Conservation (phyloP, 2,888 invertebrate genomes). For the Papilio demoleus region DNA sequence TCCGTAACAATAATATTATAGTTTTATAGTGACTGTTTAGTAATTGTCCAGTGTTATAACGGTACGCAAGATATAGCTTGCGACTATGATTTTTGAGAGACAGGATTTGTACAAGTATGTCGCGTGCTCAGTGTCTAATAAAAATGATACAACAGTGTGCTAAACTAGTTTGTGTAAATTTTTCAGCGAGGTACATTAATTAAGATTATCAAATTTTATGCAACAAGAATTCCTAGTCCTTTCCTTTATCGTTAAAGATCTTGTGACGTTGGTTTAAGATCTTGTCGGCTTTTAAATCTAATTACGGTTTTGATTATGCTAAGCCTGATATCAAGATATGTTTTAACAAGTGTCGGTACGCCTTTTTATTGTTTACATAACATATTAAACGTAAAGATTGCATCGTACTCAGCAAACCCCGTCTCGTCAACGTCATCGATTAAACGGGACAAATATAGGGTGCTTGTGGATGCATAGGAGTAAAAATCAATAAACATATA, state of each 20-base stretch:
- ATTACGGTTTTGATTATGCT: slow-evolving; percentile 4
- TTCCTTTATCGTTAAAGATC: not conserved
- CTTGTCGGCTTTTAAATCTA: slow-evolving; percentile 1
- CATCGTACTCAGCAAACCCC: too few species aligned
- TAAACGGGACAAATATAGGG: too few species aligned
- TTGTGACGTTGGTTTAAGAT: not conserved
- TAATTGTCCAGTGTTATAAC: too few species aligned
- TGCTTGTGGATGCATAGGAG: too few species aligned
- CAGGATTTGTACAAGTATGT: not conserved
- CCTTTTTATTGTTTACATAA: not conserved
- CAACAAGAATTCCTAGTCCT: not conserved
- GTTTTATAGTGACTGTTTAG: not conserved
- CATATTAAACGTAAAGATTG: too few species aligned
- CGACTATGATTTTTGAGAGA: not conserved
- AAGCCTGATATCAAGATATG: not conserved
- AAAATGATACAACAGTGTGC: not conserved
- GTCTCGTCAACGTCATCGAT: too few species aligned
- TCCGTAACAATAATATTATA: slow-evolving; percentile 8
- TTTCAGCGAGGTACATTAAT: too few species aligned
- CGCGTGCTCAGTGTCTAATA: not conserved
- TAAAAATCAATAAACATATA: too few species aligned
- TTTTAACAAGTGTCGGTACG: not conserved
- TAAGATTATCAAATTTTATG: too few species aligned
- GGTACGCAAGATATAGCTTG: too few species aligned
- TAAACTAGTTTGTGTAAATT: not conserved